These are phyloP conservation scores for Agrilus mali DNA, from an alignment of 2,888 invertebrate species.

Conservation along the genomic window DNA sequence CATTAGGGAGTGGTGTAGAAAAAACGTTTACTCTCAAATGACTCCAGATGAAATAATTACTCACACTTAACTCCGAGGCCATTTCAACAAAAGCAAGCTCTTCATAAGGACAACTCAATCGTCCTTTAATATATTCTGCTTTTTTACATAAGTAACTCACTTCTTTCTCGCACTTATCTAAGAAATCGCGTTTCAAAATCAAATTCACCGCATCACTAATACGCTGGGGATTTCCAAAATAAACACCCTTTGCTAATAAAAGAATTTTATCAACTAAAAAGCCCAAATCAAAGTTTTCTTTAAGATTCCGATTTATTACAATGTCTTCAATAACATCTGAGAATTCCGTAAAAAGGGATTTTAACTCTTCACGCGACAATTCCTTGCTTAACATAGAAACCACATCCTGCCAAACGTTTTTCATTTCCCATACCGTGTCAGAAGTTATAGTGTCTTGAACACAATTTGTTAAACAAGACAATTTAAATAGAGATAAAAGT, in stretches of 20 bases:
- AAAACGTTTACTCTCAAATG: slow-evolving; percentile 21
- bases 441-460: slow-evolving; percentile 29
- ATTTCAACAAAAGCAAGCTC: slow-evolving; percentile 7
- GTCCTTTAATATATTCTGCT: slow-evolving; percentile 23
- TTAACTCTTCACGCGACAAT: slow-evolving; percentile 18
- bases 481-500: slow-evolving; percentile 35
- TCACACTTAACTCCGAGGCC: slow-evolving; percentile 15
- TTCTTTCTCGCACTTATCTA: slow-evolving; percentile 11
- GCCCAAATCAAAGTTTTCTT: slow-evolving; percentile 4
- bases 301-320: slow-evolving; percentile 15
- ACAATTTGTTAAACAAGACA: slow-evolving; percentile 31
- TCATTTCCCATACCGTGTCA: slow-evolving; percentile 43
- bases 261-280: slow-evolving; percentile 17
- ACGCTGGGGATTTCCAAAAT: slow-evolving; percentile 18
- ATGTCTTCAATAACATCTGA: slow-evolving; percentile 25
- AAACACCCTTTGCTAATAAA: slow-evolving; percentile 20
- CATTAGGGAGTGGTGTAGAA: slow-evolving; percentile 11
- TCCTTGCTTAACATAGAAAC: slow-evolving; percentile 24
- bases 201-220: slow-evolving; percentile 17
- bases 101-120: slow-evolving; percentile 18
- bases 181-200: slow-evolving; percentile 19
- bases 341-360: slow-evolving; percentile 24
- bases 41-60: slow-evolving; percentile 26
- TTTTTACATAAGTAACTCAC: slow-evolving; percentile 16
- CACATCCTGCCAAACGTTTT: slow-evolving; percentile 45